These are phyloP conservation scores for Corvus moneduloides DNA, from an alignment of 2,113 vertebrate genomes.

Conservation along the genomic window DNA sequence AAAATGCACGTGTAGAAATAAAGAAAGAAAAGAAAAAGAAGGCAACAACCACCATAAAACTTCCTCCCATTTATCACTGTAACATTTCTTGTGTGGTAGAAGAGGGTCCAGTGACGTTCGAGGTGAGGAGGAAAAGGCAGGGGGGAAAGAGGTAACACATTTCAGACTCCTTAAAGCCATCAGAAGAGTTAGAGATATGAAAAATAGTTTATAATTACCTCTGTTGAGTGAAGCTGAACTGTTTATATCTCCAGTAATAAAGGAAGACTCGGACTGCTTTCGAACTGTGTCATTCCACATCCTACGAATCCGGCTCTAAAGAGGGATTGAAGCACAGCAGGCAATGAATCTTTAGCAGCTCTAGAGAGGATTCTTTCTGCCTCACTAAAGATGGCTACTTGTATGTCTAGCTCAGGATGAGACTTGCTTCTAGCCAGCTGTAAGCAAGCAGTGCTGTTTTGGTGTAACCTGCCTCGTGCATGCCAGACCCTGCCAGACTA, in stretches of 20 bases:
- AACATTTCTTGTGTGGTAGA: not conserved
- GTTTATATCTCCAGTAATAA: conserved; percentile 99
- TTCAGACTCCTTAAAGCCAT: conserved; percentile 42
- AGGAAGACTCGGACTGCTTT: conserved; percentile 98
- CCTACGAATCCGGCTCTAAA: conserved; percentile 95
- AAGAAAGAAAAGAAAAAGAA: not conserved
- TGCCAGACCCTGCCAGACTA: not conserved
- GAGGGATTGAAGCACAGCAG: conserved; percentile 47
- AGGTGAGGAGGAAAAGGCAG: not conserved
- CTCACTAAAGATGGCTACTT: conserved; percentile 10
- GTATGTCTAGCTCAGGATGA: not conserved
- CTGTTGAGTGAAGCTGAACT: conserved; percentile 98
- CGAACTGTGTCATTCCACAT: conserved; percentile 99
- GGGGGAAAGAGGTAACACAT: not conserved
- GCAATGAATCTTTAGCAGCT: conserved; percentile 48
- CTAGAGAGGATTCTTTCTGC: conserved; percentile 34
- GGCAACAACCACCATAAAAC: not conserved
- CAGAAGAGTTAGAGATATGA: conserved; percentile 36
- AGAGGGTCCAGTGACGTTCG: not conserved
- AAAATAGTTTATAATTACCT: conserved; percentile 85
- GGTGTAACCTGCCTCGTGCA: not conserved
- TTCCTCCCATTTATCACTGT: not conserved
- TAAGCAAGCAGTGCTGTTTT: not conserved
- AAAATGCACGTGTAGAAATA: conserved; percentile 35
- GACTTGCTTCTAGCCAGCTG: not conserved